Evolutionary conservation across 92 coral and sea anemone genomes (phyloP).

Genomic region (Anthopleura xanthogrammica): DNA sequence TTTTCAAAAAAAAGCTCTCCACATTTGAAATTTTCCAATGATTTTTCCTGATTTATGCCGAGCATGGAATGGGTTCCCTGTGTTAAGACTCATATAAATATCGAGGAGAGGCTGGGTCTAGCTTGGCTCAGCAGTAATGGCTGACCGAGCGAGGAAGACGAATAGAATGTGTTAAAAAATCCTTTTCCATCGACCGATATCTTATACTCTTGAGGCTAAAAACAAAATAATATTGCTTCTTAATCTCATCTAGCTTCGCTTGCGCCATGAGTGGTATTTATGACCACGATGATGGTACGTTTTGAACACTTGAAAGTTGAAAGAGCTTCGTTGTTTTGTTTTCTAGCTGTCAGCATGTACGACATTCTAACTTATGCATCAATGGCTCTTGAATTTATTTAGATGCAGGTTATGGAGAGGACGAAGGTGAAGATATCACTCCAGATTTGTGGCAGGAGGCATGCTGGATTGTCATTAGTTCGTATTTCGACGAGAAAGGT

Average conservation of each 20-base stretch:
- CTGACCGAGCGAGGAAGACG: slow-evolving; percentile 30
- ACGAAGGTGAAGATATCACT: slow-evolving; percentile 95
- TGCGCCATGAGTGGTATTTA: slow-evolving; percentile 54
- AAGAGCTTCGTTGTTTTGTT: slow-evolving; percentile 20
- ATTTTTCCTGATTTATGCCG: background rate
- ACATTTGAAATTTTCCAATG: too few species aligned
- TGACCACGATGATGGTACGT: slow-evolving; percentile 97
- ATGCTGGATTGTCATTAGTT: slow-evolving; percentile 99
- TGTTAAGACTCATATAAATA: background rate
- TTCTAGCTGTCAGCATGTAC: background rate
- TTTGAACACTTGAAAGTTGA: background rate
- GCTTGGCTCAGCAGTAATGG: slow-evolving; percentile 61
- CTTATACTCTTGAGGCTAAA: background rate
- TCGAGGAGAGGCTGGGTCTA: background rate
- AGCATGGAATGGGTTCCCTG: slow-evolving; percentile 16
- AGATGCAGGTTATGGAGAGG: slow-evolving; percentile 91
- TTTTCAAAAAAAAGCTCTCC: background rate
- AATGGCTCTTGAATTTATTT: background rate
- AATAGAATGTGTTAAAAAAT: background rate
- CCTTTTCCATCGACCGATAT: slow-evolving; percentile 47
- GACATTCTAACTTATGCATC: background rate
- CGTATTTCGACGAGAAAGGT: slow-evolving; percentile 99
- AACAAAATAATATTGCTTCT: background rate
- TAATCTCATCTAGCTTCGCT: background rate
- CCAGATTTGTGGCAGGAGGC: slow-evolving; percentile 99